These are phyloP conservation scores for Saxicola maurus DNA, from an alignment of 2,797 vertebrate genomes.

Conservation along the genomic window DNA sequence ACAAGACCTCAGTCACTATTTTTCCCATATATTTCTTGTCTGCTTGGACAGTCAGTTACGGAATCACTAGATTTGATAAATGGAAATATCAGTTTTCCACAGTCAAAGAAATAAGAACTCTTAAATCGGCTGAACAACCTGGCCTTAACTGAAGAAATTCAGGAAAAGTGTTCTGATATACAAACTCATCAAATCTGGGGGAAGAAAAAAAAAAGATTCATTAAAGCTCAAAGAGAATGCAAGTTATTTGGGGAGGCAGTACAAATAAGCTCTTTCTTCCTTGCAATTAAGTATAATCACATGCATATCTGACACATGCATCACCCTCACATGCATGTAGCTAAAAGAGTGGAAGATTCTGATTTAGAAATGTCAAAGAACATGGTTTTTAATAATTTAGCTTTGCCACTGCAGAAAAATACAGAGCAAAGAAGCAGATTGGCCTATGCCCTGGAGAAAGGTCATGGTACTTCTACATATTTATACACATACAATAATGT, in stretches of 20 bases:
- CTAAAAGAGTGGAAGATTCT: neutral
- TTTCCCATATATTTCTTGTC: neutral
- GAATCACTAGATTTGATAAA: neutral
- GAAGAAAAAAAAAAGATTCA: neutral
- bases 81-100: neutral
- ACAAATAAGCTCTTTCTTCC: neutral
- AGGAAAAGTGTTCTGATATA: neutral
- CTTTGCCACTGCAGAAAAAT: neutral
- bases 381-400: neutral
- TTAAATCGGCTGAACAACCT: fast-evolving
- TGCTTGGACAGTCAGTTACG: neutral
- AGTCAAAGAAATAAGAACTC: neutral
- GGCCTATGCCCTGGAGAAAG: neutral
- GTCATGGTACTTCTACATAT: neutral
- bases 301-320: neutral
- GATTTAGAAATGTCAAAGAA: neutral
- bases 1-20: neutral
- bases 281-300: conserved; percentile 14
- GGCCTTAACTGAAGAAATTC: neutral
- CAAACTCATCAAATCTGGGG: neutral
- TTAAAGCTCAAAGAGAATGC: neutral
- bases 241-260: neutral
- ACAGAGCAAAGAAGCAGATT: neutral
- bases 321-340: neutral
- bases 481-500: neutral